Evolutionary conservation across 2,797 vertebrate genomes (phyloP).

Genomic region (Silurus lanzhouensis): DNA sequence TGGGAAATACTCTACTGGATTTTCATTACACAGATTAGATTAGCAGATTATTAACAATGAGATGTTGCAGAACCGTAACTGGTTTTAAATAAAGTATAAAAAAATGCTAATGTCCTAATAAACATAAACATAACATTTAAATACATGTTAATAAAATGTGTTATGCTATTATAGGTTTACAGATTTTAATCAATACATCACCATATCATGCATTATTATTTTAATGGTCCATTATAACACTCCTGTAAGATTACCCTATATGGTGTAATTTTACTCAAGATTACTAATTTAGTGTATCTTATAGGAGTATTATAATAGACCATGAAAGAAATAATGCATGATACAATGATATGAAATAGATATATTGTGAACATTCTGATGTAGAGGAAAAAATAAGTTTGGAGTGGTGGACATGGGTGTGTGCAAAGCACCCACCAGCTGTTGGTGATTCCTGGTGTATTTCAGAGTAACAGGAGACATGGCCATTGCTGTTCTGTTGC

Average conservation of each 20-base stretch:
- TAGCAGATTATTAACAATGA: not conserved
- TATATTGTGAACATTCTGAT: too few relatives aligned
- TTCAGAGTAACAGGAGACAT: not conserved
- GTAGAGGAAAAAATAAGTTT: not conserved
- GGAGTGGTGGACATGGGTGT: not conserved
- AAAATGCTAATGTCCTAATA: not conserved
- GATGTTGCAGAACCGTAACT: not conserved
- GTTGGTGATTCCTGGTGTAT: not conserved
- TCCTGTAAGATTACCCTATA: not conserved
- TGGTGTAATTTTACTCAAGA: not conserved
- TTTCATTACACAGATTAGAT: not conserved
- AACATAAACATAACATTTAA: not conserved
- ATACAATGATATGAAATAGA: too few relatives aligned
- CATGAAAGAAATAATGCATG: too few relatives aligned
- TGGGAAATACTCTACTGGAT: not conserved
- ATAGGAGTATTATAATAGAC: too few relatives aligned
- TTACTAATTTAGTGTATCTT: too few relatives aligned
- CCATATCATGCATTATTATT: not conserved
- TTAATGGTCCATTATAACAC: not conserved
- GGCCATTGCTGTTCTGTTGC: constrained; percentile 1
- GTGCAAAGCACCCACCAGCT: not conserved
- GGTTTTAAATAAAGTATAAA: not conserved
- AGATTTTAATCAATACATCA: not conserved
- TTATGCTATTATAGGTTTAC: not conserved
- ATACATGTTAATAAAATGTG: not conserved